Conservation (phyloP, 2,113 vertebrate genomes). For the Clarias magur region DNA sequence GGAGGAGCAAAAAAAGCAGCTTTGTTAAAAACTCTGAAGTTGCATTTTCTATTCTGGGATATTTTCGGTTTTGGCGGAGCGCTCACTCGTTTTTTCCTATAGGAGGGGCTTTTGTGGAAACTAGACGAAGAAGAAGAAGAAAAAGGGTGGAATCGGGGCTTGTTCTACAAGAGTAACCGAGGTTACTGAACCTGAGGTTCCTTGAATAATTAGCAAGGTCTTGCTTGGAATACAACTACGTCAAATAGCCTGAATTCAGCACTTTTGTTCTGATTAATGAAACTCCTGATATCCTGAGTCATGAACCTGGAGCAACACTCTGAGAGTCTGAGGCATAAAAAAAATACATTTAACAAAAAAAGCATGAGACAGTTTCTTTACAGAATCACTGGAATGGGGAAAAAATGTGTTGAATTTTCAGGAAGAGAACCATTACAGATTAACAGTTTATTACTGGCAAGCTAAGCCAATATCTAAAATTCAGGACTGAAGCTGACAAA, state of each 20-base stretch:
- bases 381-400: constrained; percentile 6
- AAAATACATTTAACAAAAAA: not conserved
- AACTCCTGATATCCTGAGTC: not conserved
- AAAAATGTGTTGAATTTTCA: not conserved
- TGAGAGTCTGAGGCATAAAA: not conserved
- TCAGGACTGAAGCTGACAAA: not conserved
- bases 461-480: not conserved
- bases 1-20: constrained; percentile 19
- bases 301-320: not conserved
- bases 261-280: not conserved
- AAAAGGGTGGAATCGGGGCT: not conserved
- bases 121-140: not conserved
- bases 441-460: not conserved
- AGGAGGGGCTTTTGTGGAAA: not conserved
- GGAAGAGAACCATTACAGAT: not conserved
- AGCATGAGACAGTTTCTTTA: not conserved
- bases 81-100: constrained; percentile 14
- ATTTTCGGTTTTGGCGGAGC: constrained; percentile 6
- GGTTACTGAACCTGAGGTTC: not conserved
- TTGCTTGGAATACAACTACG: not conserved
- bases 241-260: not conserved
- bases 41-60: not conserved
- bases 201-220: not conserved
- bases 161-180: not conserved
- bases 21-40: constrained; percentile 4